phyloP scores from a whole-genome alignment of 2,113 vertebrate genomes.

The Trachemys scripta region DNA sequence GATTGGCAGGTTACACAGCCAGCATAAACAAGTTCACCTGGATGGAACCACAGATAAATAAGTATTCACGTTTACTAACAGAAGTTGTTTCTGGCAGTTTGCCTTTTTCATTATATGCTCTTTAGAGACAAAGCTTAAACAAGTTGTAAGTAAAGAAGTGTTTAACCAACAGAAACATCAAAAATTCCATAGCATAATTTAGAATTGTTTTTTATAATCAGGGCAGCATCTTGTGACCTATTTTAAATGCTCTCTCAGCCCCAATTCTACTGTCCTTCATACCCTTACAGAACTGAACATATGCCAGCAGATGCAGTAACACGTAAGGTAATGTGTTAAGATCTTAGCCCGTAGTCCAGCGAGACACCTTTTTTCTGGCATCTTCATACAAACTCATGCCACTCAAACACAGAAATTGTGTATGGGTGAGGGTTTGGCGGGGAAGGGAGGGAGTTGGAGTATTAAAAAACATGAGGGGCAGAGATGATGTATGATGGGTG shows the following conservation, averaged over 20 bases:
- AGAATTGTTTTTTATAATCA: background rate
- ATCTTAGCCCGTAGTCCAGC: background rate
- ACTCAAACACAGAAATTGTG: background rate
- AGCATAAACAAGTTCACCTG: background rate
- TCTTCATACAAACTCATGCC: background rate
- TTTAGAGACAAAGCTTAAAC: conserved; percentile 19
- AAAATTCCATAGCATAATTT: conserved; percentile 43
- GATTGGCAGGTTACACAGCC: conserved; percentile 6
- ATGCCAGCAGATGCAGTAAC: background rate
- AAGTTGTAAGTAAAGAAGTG: conserved; percentile 33
- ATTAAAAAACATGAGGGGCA: background rate
- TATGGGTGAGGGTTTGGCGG: background rate
- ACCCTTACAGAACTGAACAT: background rate
- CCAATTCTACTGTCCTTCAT: conserved; percentile 1
- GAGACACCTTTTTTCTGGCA: conserved; percentile 13
- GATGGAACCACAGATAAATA: conserved; percentile 18
- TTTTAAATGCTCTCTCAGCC: background rate
- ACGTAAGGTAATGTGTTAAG: conserved; percentile 7
- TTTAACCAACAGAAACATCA: conserved; percentile 29
- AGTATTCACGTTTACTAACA: conserved; percentile 1
- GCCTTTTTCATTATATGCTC: conserved; percentile 42
- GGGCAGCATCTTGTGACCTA: conserved; percentile 32
- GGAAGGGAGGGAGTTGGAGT: background rate
- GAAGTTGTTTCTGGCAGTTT: conserved; percentile 32
- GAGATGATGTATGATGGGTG: background rate